Evolutionary conservation across 2,888 invertebrate species (phyloP).

Genomic region (Phortica okadai): DNA sequence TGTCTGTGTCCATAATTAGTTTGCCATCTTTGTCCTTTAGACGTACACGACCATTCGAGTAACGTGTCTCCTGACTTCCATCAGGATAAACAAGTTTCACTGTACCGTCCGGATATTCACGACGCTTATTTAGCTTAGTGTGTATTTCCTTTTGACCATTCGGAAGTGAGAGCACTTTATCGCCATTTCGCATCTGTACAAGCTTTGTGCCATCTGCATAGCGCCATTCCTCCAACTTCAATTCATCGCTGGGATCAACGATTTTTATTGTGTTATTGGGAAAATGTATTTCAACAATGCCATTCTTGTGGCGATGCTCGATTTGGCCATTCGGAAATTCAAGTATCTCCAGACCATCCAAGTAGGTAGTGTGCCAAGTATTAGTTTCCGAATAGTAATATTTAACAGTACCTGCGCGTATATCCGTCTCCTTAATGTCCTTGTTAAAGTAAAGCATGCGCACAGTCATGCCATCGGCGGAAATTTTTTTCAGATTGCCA

Average conservation of each 20-base stretch:
- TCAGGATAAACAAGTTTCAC: constrained; percentile 92
- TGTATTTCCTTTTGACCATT: constrained; percentile 95
- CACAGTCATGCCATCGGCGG: constrained; percentile 81
- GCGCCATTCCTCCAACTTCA: constrained; percentile 84
- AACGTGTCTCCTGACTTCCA: constrained; percentile 93
- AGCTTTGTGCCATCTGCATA: constrained; percentile 87
- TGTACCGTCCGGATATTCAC: constrained; percentile 96
- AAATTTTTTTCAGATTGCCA: constrained; percentile 86
- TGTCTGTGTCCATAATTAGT: constrained; percentile 84
- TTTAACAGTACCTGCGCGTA: constrained; percentile 85
- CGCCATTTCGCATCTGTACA: constrained; percentile 79
- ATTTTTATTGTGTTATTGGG: constrained; percentile 88
- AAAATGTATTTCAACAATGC: constrained; percentile 86
- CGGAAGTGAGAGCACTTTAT: constrained; percentile 85
- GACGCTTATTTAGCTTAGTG: constrained; percentile 87
- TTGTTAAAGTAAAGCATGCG: constrained; percentile 90
- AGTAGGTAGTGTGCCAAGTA: constrained; percentile 90
- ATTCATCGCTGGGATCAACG: constrained; percentile 81
- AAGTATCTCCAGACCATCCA: constrained; percentile 90
- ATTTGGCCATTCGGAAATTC: constrained; percentile 93
- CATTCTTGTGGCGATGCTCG: constrained; percentile 88
- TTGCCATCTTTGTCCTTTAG: constrained; percentile 91
- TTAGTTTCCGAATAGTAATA: constrained; percentile 91
- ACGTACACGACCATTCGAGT: constrained; percentile 90
- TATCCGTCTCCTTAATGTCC: constrained; percentile 89